Evolutionary conservation across 1,140 invertebrate genomes (phyloP), one percentile per base, ranked within the genome.

Genomic region (Platyscapa corneri): DNA sequence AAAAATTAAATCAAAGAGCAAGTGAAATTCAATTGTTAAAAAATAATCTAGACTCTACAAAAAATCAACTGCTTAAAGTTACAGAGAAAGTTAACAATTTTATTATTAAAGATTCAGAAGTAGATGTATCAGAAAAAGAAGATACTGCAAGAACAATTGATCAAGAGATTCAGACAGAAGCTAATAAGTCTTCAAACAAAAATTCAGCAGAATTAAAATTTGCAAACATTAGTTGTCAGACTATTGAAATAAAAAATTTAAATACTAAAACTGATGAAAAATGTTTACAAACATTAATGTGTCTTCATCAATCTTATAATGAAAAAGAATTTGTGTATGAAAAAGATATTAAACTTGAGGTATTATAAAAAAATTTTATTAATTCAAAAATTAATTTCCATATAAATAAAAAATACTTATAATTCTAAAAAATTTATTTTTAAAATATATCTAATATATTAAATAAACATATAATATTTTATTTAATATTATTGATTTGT

Each of bases 21-120:
- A 60, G n/a, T 14, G 87, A 90, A 88, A 87, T 90, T 78, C 20
- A 88, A 75, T 84, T 16, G 30, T 76, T 90, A 34, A 87, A 87
- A 49, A 70, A 87, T 34, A 87, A 87, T 76, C 53, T 90, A 37
- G 79, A 86, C 34, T 56, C 16, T 27, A 85, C 87, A 14, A 89
- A 90, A 86, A 37, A 84, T 64, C 75, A 88, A 64, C 85, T 88
- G 60, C 74, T 86, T 64, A 81, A 87, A 77, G 39, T 86, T 16
- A 85, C 84, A 60, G 27, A 76, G 8, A 53, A 74, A 39, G 56
- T 89, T 8, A 49, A 80, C 18, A 64, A 87, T 30, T 79, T 86
- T 42, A 87, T 79, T 75, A 60, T 74, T 60, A 64, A 87, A 39
- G 18, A 53, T 82, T 14, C 65, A 53, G 46, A 56, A 53, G 23